phyloP scores from a whole-genome alignment of 2,113 vertebrate genomes.

The Pelecanoides urinatrix region DNA sequence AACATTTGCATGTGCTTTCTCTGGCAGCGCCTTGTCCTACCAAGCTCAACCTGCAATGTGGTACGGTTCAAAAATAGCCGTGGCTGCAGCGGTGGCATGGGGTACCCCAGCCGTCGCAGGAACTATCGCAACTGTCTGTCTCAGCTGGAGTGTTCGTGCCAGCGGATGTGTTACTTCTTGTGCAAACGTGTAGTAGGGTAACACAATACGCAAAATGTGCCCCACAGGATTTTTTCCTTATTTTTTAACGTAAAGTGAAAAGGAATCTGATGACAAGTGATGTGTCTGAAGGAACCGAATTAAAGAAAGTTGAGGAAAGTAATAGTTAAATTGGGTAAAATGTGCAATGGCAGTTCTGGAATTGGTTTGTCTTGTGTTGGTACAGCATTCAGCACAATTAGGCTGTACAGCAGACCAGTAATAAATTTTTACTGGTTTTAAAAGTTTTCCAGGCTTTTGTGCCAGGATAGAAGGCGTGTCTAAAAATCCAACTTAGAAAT shows the following conservation, averaged over 20 bases:
- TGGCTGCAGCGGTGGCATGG: not conserved
- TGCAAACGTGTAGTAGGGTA: not conserved
- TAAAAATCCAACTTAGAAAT: not conserved
- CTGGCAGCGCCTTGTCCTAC: not conserved
- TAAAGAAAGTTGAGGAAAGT: not conserved
- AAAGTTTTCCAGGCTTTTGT: not conserved
- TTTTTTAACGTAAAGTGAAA: not conserved
- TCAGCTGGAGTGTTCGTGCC: not conserved
- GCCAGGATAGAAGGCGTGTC: not conserved
- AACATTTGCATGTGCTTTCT: not conserved
- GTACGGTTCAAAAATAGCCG: not conserved
- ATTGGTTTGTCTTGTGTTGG: not conserved
- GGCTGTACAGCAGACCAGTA: not conserved
- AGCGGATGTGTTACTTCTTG: not conserved
- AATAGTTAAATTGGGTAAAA: not conserved
- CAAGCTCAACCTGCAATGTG: not conserved
- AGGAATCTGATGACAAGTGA: not conserved
- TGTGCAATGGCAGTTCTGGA: not conserved
- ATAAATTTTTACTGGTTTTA: not conserved
- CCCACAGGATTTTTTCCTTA: fast-evolving
- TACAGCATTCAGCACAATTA: not conserved
- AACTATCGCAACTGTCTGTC: not conserved
- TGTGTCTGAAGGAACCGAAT: fast-evolving
- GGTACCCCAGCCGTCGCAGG: not conserved
- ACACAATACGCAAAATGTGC: not conserved